Evolutionary conservation across 2,888 invertebrate genomes (phyloP).

Genomic region (Lasioglossum leucozonium): DNA sequence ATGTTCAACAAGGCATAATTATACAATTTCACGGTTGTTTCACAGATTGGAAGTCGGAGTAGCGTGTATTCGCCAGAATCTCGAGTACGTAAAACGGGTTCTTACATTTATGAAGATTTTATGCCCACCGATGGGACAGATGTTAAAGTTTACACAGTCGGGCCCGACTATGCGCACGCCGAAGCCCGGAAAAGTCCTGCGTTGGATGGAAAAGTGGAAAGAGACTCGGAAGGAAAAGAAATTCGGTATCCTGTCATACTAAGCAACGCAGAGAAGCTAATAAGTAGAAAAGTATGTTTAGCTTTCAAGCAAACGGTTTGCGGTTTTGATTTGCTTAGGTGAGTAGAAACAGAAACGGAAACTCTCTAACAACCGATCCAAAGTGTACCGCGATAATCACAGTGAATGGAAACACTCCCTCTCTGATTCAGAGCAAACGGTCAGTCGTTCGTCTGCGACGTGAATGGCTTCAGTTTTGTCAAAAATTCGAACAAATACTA

Average conservation of each 20-base stretch:
- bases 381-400: not conserved
- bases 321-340: constrained; percentile 98
- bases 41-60: constrained; percentile 97
- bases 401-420: not conserved
- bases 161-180: constrained; percentile 99
- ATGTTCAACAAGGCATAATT: not conserved
- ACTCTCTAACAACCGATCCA: not conserved
- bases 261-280: constrained; percentile 98
- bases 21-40: constrained; percentile 18
- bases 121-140: constrained; percentile 99
- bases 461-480: constrained; percentile 99
- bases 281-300: constrained; percentile 98
- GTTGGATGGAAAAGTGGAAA: constrained; percentile 98
- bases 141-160: constrained; percentile 97
- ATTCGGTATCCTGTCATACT: constrained; percentile 99
- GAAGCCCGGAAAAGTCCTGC: constrained; percentile 99
- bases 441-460: constrained; percentile 99
- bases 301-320: constrained; percentile 99
- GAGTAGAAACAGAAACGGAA: constrained; percentile 61
- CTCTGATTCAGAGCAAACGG: constrained; percentile 93
- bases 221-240: constrained; percentile 99
- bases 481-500: constrained; percentile 99
- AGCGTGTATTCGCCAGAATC: constrained; percentile 99
- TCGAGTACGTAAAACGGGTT: constrained; percentile 97
- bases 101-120: constrained; percentile 99